phyloP scores from a whole-genome alignment of 2,797 vertebrate genomes.

The Odontamblyopus rebecca region DNA sequence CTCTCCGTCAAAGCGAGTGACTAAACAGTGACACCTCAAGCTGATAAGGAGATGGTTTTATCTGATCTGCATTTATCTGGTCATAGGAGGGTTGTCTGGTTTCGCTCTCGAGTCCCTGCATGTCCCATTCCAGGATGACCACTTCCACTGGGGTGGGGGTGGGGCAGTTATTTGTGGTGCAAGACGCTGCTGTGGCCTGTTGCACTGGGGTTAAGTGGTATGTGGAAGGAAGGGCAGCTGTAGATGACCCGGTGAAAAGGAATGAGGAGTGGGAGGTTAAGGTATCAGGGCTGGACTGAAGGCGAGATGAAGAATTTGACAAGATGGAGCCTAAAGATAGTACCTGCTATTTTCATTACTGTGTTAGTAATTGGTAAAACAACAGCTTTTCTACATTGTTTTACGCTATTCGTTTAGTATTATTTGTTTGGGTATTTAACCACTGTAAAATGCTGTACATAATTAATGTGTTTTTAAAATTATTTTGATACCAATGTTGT shows the following conservation, averaged over 20 bases:
- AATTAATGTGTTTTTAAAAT: too few species aligned
- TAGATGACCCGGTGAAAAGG: conserved; percentile 33
- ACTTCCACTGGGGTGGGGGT: conserved; percentile 15
- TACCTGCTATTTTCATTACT: neutral
- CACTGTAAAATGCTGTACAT: neutral
- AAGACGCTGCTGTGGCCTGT: conserved; percentile 46
- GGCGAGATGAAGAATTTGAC: conserved; percentile 11
- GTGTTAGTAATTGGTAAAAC: too few species aligned
- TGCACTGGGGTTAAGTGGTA: conserved; percentile 53
- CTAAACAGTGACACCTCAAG: conserved; percentile 17
- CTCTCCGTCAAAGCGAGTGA: conserved; percentile 1
- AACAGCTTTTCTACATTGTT: neutral
- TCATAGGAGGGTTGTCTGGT: conserved; percentile 33
- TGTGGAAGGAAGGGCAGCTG: conserved; percentile 48
- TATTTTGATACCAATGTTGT: too few species aligned
- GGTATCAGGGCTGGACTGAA: conserved; percentile 11
- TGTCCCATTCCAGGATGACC: conserved; percentile 36
- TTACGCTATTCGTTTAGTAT: too few species aligned
- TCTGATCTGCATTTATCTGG: conserved; percentile 55
- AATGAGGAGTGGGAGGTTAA: conserved; percentile 35
- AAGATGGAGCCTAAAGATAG: neutral
- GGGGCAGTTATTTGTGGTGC: conserved; percentile 34
- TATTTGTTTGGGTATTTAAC: neutral
- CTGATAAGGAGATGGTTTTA: conserved; percentile 13
- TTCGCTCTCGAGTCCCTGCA: conserved; percentile 34